Conservation (phyloP, 1,140 invertebrate genomes). For the Bombus superbus region DNA sequence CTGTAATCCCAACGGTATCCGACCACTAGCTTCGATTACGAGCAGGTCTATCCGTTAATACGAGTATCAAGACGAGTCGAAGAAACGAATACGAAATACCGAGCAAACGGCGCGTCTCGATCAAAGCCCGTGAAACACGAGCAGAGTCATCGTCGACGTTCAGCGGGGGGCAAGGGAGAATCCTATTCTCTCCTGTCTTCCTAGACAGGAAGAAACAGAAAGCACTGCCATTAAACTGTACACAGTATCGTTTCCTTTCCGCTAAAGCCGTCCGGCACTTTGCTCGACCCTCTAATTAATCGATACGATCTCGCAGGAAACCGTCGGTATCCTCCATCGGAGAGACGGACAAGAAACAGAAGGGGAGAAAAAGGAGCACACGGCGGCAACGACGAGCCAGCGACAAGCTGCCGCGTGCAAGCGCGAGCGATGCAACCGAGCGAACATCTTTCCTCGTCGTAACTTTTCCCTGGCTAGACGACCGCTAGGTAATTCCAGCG, state of each 20-base stretch:
- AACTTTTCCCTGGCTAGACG: slow-evolving; percentile 33
- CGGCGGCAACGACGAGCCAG: slow-evolving; percentile 45
- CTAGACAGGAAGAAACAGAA: slow-evolving; percentile 20
- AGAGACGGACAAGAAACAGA: not conserved
- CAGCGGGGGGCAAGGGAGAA: not conserved
- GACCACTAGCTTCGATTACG: not conserved
- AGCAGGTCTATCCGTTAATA: not conserved
- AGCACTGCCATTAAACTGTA: slow-evolving; percentile 44
- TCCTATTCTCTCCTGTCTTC: no score
- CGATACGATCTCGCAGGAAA: slow-evolving; percentile 64
- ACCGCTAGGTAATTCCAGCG: slow-evolving; percentile 34
- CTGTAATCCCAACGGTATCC: no score
- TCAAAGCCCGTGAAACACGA: not conserved
- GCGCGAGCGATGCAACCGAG: slow-evolving; percentile 28
- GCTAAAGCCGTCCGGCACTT: slow-evolving; percentile 32
- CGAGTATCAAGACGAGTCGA: not conserved
- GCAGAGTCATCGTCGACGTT: slow-evolving; percentile 3
- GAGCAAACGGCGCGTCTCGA: not conserved
- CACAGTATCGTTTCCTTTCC: slow-evolving; percentile 34
- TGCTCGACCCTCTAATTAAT: slow-evolving; percentile 59
- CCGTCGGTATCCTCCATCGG: slow-evolving; percentile 4
- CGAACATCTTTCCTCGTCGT: slow-evolving; percentile 20
- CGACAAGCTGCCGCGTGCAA: slow-evolving; percentile 50
- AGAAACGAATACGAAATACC: slow-evolving; percentile 16
- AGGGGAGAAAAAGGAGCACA: not conserved